Evolutionary conservation across 2,113 vertebrate species (phyloP).

Genomic region (Natator depressus): DNA sequence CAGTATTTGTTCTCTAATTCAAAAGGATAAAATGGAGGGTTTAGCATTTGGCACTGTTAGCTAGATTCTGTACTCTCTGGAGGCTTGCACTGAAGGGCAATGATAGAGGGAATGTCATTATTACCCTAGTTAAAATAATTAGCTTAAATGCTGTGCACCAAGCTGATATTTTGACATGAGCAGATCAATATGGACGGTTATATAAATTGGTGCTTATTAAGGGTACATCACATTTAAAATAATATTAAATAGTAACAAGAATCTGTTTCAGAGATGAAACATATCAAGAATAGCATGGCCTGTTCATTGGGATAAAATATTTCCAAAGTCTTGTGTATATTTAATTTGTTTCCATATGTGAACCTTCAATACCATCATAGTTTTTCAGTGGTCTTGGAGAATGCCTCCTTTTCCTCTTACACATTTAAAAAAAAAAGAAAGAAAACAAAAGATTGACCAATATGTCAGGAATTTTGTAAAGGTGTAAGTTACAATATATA

Average conservation of each 20-base stretch:
- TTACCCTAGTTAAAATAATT: neutral
- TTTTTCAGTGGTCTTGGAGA: neutral
- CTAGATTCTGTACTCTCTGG: neutral
- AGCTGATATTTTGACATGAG: neutral
- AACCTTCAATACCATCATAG: neutral
- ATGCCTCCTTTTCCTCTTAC: neutral
- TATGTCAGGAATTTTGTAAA: neutral
- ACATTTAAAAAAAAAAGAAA: too few species aligned
- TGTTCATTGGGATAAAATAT: neutral
- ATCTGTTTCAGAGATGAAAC: neutral
- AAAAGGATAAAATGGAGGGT: neutral
- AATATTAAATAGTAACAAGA: neutral
- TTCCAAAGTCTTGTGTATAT: neutral
- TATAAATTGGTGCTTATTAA: neutral
- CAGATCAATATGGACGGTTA: neutral
- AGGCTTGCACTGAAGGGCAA: neutral
- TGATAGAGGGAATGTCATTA: neutral
- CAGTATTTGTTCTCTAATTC: conserved; percentile 1
- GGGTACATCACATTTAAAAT: neutral
- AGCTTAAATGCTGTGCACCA: neutral
- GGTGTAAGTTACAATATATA: fast-evolving
- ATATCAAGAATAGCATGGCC: neutral
- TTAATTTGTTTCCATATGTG: neutral
- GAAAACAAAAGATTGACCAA: neutral
- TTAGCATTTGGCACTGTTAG: neutral